Conservation (phyloP, 2,797 vertebrate species). For the Heliangelus exortis region DNA sequence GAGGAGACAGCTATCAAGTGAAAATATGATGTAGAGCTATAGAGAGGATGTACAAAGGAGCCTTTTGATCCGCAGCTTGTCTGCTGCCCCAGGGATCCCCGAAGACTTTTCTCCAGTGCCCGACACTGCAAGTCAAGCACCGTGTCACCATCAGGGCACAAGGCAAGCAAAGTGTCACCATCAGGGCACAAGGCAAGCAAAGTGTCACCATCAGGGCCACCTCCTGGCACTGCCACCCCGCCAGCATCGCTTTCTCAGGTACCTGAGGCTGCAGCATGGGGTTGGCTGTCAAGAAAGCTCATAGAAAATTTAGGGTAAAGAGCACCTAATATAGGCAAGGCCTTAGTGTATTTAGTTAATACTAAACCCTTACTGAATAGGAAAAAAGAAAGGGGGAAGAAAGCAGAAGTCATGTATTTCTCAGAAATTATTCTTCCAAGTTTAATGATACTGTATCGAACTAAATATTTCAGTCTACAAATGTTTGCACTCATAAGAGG, state of each 20-base stretch:
- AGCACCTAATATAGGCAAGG: accelerated
- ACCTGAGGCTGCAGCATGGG: background rate
- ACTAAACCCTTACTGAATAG: accelerated
- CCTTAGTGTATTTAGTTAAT: accelerated
- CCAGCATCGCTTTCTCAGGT: background rate
- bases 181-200: background rate
- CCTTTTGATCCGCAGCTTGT: background rate
- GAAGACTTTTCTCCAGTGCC: no score
- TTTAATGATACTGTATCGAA: background rate
- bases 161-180: no score
- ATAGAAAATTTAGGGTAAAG: no score
- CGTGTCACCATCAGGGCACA: background rate
- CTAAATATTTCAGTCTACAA: background rate
- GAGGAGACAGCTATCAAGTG: accelerated
- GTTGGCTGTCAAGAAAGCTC: background rate
- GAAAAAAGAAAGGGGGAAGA: background rate
- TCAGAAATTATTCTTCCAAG: background rate
- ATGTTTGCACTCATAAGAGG: accelerated
- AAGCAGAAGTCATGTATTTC: background rate
- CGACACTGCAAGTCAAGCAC: background rate
- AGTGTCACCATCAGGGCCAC: background rate
- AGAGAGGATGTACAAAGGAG: background rate
- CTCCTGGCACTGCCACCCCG: no score
- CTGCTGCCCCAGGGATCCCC: background rate
- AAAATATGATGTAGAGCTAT: accelerated